A percentile compares a stretch with the other conserved stretches of the same genome.
Evolutionary conservation across 1,140 invertebrate genomes (phyloP).

Genomic region (Magallana ariakensis): DNA sequence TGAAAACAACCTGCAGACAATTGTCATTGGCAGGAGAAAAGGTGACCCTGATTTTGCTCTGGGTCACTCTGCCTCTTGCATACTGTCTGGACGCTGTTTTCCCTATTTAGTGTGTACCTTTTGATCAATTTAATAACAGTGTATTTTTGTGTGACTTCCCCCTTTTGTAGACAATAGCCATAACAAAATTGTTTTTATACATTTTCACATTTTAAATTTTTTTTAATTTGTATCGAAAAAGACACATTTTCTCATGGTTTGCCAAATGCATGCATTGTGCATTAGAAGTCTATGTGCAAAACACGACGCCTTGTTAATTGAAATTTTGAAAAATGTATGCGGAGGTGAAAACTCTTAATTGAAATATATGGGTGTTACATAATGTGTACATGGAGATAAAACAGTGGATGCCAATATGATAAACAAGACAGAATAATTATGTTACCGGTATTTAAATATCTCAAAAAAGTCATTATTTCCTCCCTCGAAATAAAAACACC

Average conservation of each 20-base stretch:
- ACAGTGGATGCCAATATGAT: no score
- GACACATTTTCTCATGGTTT: neutral
- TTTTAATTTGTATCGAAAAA: neutral
- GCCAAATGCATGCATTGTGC: neutral
- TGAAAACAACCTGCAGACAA: constrained; percentile 6
- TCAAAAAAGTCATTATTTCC: no score
- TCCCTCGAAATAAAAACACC: no score
- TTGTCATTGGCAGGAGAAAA: neutral
- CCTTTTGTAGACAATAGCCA: neutral
- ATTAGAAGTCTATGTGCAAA: neutral
- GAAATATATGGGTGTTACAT: neutral
- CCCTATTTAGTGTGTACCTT: constrained; percentile 32
- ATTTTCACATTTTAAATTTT: neutral
- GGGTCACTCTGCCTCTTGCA: neutral
- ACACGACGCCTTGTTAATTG: neutral
- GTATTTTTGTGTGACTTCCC: constrained; percentile 26
- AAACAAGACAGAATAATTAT: no score
- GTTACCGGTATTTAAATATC: no score
- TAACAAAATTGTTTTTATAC: constrained; percentile 24
- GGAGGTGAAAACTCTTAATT: neutral
- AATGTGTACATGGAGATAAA: neutral
- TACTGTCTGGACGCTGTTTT: neutral
- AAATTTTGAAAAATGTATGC: neutral
- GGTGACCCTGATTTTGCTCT: neutral
- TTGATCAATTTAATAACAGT: constrained; percentile 27